Conservation (phyloP, 2,797 vertebrate species). For the Mareca strepera region DNA sequence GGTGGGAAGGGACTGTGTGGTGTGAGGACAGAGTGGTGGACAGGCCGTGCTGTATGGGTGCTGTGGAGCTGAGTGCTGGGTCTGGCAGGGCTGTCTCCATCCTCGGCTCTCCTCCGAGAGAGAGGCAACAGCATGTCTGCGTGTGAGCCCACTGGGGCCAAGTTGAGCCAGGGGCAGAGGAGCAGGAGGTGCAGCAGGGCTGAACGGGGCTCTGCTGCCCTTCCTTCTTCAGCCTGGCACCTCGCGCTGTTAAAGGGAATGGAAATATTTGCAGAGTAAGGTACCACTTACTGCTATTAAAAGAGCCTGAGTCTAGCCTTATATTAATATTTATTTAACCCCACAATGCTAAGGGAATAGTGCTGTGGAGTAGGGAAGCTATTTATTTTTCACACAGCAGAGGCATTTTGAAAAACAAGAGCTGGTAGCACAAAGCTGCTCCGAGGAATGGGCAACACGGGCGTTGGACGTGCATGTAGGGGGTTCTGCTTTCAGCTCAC, state of each 20-base stretch:
- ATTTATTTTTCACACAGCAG: conserved; percentile 61
- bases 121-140: background rate
- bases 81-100: background rate
- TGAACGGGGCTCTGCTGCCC: background rate
- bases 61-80: accelerated
- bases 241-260: background rate
- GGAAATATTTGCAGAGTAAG: conserved; percentile 48
- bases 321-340: conserved; percentile 58
- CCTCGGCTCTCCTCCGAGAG: background rate
- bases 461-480: background rate
- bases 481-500: conserved; percentile 21
- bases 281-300: conserved; percentile 12
- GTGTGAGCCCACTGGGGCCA: background rate
- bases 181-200: background rate
- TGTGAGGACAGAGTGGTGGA: background rate
- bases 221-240: background rate
- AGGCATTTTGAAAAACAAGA: conserved; percentile 48
- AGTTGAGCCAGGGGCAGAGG: background rate
- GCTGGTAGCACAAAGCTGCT: background rate
- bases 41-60: background rate
- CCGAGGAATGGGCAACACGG: background rate
- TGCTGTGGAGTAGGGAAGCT: conserved; percentile 16
- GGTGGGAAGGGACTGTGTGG: background rate
- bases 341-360: background rate
- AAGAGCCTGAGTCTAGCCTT: background rate